Base-by-base conservation (phyloP, 2,113 vertebrate species). In the Centropus bengalensis region DNA sequence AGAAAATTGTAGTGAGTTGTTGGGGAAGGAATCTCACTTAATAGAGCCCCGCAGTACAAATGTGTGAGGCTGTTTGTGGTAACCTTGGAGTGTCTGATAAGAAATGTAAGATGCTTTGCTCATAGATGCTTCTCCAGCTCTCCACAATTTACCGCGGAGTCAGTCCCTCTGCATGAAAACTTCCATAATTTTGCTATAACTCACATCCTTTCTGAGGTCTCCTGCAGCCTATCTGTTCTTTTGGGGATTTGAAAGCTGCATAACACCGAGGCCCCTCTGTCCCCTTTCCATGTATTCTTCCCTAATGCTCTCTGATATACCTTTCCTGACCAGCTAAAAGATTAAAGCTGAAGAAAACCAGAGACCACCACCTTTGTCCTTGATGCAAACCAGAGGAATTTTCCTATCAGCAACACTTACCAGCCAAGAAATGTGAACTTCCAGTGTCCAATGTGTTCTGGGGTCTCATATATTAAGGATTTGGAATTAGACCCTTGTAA, bases 281-380 rank as follows among this genome's bases (percentile, higher is more conserved):
- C 38, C 24, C 7, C 40, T 75, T 80, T 44, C 32, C 3, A 0
- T 38, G 23, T 91, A 5, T 38, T 59, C 67, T 68, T 88, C 85
- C 42, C 56, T 71, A n/a, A 58, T 66, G 32, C 19, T 81, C 27
- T 86, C 83, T 59, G 67, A 92, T 94, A 69, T 5, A 74, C 8
- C 33, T 49, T 91, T 88, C 51, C 54, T 45, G 45, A 89, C 13
- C 58, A 81, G 83, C 69, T 74, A 68, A 66, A 74, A 64, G 81
- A 93, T 93, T 91, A 96, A 78, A 76, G 52, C 19, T 94, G 91
- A 97, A 87, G 78, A 89, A 96, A 91, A 91, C n/a, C 84, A 86
- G 93, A 96, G 73, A 63, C 63, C 68, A 90, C 78, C 71, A 84
- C 59, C 54, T 94, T 78, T 60, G 77, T 51, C 47, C 55, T 62